These are phyloP conservation scores for Ceratoteleas bidentatus DNA, from an alignment of 1,140 invertebrate genomes.

Conservation along the genomic window DNA sequence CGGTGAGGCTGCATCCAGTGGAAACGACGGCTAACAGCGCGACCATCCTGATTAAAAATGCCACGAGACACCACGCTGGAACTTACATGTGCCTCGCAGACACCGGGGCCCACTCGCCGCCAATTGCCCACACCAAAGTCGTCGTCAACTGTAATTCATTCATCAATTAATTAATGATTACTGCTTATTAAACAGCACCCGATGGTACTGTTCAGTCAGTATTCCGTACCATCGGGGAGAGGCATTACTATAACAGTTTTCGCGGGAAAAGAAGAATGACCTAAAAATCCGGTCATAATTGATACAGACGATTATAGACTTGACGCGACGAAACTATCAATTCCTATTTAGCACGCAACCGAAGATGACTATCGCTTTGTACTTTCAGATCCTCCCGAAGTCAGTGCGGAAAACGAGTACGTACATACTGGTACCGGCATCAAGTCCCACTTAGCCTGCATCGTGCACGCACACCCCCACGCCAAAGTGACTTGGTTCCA, in stretches of 20 bases:
- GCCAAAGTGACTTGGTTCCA: constrained; percentile 75
- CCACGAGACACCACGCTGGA: constrained; percentile 68
- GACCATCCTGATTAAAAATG: constrained; percentile 66
- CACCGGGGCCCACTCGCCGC: constrained; percentile 43
- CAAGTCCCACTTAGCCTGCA: constrained; percentile 80
- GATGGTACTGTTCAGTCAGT: not conserved
- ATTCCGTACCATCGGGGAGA: not conserved
- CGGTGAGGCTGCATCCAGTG: constrained; percentile 44
- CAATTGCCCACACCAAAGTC: constrained; percentile 60
- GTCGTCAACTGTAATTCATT: constrained; percentile 69
- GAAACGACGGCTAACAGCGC: constrained; percentile 42
- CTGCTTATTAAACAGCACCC: too few relatives aligned
- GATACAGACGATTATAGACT: too few relatives aligned
- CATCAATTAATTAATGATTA: too few relatives aligned
- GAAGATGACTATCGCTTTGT: constrained; percentile 30
- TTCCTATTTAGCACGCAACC: too few relatives aligned
- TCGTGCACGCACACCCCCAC: constrained; percentile 80
- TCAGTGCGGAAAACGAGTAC: constrained; percentile 76
- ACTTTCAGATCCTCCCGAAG: constrained; percentile 77
- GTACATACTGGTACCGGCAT: constrained; percentile 79
- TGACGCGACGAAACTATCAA: too few relatives aligned
- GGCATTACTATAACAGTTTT: too few relatives aligned
- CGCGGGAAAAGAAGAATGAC: too few relatives aligned
- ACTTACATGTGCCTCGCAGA: constrained; percentile 73
- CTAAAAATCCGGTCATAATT: too few relatives aligned